Evolutionary conservation across 2,113 vertebrate genomes (phyloP).

Genomic region (Chaenocephalus aceratus): DNA sequence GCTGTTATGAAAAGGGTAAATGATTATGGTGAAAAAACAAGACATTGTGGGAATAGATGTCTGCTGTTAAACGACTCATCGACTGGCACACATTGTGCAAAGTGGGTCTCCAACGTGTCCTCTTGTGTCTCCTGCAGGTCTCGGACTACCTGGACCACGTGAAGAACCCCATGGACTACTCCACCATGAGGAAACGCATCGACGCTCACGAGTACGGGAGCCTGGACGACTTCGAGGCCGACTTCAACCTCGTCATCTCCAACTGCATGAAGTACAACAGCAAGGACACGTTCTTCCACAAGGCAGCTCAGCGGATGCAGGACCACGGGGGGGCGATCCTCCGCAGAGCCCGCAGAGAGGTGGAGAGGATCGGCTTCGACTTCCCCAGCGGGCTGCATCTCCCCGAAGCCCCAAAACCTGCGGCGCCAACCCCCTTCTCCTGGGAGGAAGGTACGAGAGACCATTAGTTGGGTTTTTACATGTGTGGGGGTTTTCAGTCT

Average conservation of each 20-base stretch:
- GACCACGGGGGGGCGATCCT: slow-evolving; percentile 95
- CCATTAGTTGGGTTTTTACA: too few relatives aligned
- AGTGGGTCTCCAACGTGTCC: background rate
- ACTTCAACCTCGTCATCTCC: slow-evolving; percentile 94
- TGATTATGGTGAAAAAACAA: too few relatives aligned
- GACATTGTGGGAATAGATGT: too few relatives aligned
- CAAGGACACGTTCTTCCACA: slow-evolving; percentile 97
- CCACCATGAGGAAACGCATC: slow-evolving; percentile 92
- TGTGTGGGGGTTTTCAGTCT: too few relatives aligned
- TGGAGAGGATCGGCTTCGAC: slow-evolving; percentile 91
- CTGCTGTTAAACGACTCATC: background rate
- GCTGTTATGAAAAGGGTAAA: too few relatives aligned
- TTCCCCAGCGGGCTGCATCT: slow-evolving; percentile 92
- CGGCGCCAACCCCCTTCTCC: slow-evolving; percentile 87
- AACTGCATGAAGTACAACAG: slow-evolving; percentile 98
- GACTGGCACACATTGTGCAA: background rate
- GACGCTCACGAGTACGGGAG: slow-evolving; percentile 90
- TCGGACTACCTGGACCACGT: slow-evolving; percentile 98
- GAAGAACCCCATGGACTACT: slow-evolving; percentile 96
- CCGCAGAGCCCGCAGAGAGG: slow-evolving; percentile 91
- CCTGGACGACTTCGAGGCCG: slow-evolving; percentile 92
- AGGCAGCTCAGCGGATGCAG: slow-evolving; percentile 91
- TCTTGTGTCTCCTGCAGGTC: slow-evolving; percentile 82
- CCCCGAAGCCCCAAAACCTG: slow-evolving; percentile 86
- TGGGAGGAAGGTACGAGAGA: slow-evolving; percentile 93